Conservation (phyloP, 2,797 vertebrate species). For the Podarcis siculus region DNA sequence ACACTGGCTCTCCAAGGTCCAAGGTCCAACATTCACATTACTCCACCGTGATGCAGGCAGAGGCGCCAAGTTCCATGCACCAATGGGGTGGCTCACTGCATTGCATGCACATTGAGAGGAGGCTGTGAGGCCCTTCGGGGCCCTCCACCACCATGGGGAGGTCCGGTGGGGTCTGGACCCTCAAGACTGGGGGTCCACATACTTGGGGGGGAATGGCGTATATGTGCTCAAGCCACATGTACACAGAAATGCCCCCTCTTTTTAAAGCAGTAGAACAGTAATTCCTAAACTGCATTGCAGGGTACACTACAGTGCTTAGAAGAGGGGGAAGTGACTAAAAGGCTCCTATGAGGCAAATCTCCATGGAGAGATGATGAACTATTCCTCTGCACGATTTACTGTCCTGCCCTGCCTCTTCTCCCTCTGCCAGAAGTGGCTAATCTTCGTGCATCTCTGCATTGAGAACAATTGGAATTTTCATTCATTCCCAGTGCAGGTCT, state of each 20-base stretch:
- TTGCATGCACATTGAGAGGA: no score
- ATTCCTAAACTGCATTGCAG: not conserved
- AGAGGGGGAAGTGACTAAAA: no score
- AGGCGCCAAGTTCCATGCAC: no score
- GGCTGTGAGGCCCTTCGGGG: no score
- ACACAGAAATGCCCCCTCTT: not conserved
- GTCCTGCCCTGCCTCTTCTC: not conserved
- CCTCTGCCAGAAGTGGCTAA: not conserved
- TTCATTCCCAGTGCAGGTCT: not conserved
- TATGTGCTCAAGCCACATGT: not conserved
- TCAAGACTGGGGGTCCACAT: no score
- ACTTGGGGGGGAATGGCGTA: no score
- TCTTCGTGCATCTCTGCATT: not conserved
- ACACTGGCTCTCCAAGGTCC: no score
- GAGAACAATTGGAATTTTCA: no score
- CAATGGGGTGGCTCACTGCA: no score
- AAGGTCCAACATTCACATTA: not conserved
- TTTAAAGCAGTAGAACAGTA: not conserved
- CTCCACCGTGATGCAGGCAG: no score
- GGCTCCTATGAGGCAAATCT: not conserved
- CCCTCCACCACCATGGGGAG: no score
- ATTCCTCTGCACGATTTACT: not conserved
- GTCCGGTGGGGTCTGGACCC: no score
- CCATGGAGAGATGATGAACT: not conserved
- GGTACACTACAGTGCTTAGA: not conserved